Evolutionary conservation across 2,113 vertebrate species (phyloP).

Genomic region (Gallinago undulata): DNA sequence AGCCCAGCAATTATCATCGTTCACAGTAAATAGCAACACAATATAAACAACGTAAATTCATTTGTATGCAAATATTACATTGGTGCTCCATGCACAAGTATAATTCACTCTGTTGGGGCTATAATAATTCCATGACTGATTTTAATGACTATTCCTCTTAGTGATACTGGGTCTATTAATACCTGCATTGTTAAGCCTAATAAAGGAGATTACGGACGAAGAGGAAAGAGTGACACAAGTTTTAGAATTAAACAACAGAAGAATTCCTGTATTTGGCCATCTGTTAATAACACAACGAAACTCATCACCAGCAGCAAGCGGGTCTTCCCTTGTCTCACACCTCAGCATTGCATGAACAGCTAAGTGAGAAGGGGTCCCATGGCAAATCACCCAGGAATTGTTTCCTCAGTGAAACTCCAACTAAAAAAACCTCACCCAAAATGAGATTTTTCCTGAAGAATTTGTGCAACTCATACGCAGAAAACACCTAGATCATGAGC

Average conservation of each 20-base stretch:
- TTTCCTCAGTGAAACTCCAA: not conserved
- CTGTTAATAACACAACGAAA: not conserved
- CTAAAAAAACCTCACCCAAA: not conserved
- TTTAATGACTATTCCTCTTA: not conserved
- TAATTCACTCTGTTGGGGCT: not conserved
- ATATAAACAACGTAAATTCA: constrained; percentile 14
- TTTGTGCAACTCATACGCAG: not conserved
- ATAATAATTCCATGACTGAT: not conserved
- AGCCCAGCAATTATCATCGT: constrained; percentile 24
- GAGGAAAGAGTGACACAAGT: not conserved
- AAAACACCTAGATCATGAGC: not conserved
- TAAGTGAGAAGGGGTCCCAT: not conserved
- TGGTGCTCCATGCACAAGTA: not conserved
- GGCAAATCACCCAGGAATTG: not conserved
- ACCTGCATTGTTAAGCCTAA: not conserved
- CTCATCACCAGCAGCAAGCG: not conserved
- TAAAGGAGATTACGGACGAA: not conserved
- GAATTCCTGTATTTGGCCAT: not conserved
- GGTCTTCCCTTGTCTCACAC: not conserved
- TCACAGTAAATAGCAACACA: constrained; percentile 43
- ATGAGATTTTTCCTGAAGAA: not conserved
- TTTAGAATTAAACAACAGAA: not conserved
- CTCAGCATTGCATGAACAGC: not conserved
- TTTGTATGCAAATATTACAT: constrained; percentile 20
- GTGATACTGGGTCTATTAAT: not conserved